These are phyloP conservation scores for Anguilla japonica DNA, from an alignment of 2,113 vertebrate species.

Conservation along the genomic window DNA sequence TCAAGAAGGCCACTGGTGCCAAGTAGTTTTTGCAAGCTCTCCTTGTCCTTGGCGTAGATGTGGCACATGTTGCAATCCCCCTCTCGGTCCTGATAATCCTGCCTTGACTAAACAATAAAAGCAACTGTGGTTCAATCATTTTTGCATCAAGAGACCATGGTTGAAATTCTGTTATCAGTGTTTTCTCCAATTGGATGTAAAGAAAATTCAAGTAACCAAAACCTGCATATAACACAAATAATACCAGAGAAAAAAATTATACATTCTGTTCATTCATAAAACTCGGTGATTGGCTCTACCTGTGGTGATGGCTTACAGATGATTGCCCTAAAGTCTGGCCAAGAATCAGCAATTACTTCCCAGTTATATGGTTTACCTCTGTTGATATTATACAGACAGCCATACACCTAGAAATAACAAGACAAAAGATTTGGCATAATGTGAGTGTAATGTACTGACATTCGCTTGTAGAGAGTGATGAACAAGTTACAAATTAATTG, in stretches of 20 bases:
- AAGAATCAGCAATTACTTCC: constrained; percentile 34
- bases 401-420: too few species aligned
- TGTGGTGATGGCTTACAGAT: constrained; percentile 31
- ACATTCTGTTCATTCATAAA: not conserved
- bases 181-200: not conserved
- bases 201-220: too few species aligned
- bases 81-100: constrained; percentile 30
- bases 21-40: constrained; percentile 22
- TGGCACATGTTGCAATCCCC: constrained; percentile 37
- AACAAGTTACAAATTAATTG: too few species aligned
- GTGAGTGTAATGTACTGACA: not conserved
- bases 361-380: constrained; percentile 35
- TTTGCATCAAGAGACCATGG: too few species aligned
- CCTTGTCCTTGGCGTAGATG: constrained; percentile 33
- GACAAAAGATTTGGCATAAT: too few species aligned
- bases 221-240: too few species aligned
- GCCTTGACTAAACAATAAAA: not conserved
- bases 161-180: too few species aligned
- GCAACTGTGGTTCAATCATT: too few species aligned
- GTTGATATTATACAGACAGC: constrained; percentile 42
- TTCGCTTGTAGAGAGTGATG: not conserved
- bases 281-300: not conserved
- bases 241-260: too few species aligned
- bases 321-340: constrained; percentile 36
- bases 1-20: constrained; percentile 15